Evolutionary conservation across 2,888 invertebrate genomes (phyloP).

Genomic region (Griposia aprilina): DNA sequence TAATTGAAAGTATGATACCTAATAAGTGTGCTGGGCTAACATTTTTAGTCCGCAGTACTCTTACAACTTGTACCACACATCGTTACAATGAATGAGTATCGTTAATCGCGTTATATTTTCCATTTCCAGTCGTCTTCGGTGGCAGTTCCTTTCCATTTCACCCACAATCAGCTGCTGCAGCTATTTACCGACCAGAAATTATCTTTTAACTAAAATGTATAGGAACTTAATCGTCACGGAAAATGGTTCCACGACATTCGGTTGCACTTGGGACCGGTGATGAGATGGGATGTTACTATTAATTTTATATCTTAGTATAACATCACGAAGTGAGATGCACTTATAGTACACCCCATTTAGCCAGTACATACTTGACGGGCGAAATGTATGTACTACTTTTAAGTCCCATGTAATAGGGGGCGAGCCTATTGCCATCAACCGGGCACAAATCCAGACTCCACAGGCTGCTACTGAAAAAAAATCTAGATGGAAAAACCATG

Average conservation of each 20-base stretch:
- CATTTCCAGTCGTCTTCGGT: conserved; percentile 78
- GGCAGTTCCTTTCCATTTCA: conserved; percentile 61
- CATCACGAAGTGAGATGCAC: too few species aligned
- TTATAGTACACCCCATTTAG: too few species aligned
- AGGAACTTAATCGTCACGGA: conserved; percentile 9
- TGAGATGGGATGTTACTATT: background rate
- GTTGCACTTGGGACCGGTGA: background rate
- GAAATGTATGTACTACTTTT: too few species aligned
- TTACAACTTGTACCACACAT: conserved; percentile 47
- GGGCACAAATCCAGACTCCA: too few species aligned
- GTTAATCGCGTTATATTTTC: conserved; percentile 84
- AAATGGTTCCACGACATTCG: conserved; percentile 13
- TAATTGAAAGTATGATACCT: too few species aligned
- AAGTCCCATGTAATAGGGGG: too few species aligned
- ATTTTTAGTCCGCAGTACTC: conserved; percentile 5
- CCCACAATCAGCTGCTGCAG: conserved; percentile 61
- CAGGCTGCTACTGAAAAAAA: too few species aligned
- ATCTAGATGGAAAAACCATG: too few species aligned
- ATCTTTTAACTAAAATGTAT: conserved; percentile 49
- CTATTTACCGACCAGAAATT: conserved; percentile 46
- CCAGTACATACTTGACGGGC: too few species aligned
- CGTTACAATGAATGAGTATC: conserved; percentile 80
- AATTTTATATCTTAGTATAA: background rate
- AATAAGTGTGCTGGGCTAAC: background rate
- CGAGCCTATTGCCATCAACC: too few species aligned